phyloP scores from a whole-genome alignment of 2,888 invertebrate genomes.

The Apotomis capreana region DNA sequence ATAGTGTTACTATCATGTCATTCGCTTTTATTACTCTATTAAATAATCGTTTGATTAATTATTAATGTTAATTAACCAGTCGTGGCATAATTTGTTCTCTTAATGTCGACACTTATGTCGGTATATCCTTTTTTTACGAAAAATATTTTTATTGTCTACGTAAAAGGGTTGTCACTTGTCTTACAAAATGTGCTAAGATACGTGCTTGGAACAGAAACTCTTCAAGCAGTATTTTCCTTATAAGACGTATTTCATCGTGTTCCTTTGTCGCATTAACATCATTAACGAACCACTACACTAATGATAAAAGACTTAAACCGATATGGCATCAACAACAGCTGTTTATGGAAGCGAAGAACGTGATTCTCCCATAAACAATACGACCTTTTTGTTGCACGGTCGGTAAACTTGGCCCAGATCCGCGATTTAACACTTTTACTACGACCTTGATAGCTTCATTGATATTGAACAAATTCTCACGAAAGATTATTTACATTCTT shows the following conservation, averaged over 20 bases:
- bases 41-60: conserved; percentile 8
- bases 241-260: background rate
- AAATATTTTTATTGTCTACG: background rate
- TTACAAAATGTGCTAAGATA: background rate
- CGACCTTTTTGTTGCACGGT: conserved; percentile 2
- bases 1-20: background rate
- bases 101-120: background rate
- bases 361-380: background rate
- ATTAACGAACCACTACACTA: background rate
- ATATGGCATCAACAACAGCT: background rate
- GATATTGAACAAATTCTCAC: conserved; percentile 29
- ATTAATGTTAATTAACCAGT: conserved; percentile 21
- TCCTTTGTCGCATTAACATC: background rate
- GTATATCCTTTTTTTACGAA: background rate
- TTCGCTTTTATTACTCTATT: background rate
- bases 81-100: conserved; percentile 13
- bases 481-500: conserved; percentile 17
- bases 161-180: background rate
- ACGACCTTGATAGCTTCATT: conserved; percentile 54
- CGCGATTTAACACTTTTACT: conserved; percentile 69
- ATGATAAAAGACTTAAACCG: background rate
- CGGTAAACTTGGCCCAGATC: conserved; percentile 58
- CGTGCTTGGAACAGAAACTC: background rate
- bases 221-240: conserved; percentile 17
- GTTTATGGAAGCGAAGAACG: background rate